Evolutionary conservation across 2,797 vertebrate genomes (phyloP).

Genomic region (Liasis olivaceus): DNA sequence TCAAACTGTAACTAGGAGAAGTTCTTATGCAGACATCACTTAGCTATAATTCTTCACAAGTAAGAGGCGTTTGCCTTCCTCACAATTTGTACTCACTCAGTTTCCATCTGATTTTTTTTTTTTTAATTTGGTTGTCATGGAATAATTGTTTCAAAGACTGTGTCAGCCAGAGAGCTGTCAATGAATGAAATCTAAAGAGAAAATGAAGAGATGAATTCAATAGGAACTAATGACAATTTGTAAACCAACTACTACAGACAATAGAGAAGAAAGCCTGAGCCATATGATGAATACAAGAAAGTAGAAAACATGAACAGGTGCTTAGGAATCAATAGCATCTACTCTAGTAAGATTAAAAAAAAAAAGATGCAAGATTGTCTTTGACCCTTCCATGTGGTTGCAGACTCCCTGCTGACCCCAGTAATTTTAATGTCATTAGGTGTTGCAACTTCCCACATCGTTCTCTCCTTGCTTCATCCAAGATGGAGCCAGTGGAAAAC

Average conservation of each 20-base stretch:
- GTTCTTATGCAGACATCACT: not conserved
- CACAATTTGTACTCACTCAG: not conserved
- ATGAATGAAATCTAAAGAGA: not conserved
- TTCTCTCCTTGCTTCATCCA: not conserved
- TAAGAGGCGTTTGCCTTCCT: not conserved
- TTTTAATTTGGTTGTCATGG: not conserved
- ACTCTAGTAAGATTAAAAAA: not conserved
- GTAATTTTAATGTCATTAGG: not conserved
- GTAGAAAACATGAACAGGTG: not conserved
- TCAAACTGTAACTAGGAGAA: not conserved
- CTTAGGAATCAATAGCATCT: conserved; percentile 12
- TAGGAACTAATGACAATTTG: conserved; percentile 4
- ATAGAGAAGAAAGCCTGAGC: not conserved
- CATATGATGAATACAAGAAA: not conserved
- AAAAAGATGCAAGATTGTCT: not conserved
- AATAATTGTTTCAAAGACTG: not conserved
- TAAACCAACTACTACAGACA: accelerated
- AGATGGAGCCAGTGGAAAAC: not conserved
- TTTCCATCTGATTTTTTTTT: not conserved
- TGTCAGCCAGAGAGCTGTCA: not conserved
- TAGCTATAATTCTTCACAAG: not conserved
- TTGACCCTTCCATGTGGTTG: not conserved
- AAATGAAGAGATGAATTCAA: not conserved
- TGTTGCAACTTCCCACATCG: not conserved
- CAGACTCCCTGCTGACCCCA: not conserved